phyloP scores from a whole-genome alignment of 2,797 vertebrate genomes.

The Sebastes wilsoni region DNA sequence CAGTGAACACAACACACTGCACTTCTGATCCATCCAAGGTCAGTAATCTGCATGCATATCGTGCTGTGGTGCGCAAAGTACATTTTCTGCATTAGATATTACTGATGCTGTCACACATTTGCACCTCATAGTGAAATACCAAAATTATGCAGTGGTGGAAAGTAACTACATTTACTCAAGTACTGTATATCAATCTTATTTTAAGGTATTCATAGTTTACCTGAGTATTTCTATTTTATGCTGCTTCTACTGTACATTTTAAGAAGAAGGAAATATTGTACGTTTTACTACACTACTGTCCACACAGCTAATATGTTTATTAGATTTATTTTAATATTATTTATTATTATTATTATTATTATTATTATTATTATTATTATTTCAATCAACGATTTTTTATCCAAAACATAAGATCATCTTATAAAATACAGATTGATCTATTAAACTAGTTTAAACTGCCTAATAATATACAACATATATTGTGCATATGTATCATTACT shows the following conservation, averaged over 20 bases:
- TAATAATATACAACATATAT: background rate
- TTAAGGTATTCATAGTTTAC: background rate
- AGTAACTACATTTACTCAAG: background rate
- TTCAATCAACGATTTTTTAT: background rate
- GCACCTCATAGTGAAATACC: background rate
- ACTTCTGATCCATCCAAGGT: conserved; percentile 22
- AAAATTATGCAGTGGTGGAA: background rate
- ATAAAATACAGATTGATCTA: background rate
- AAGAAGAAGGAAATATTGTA: background rate
- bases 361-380: background rate
- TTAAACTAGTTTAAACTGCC: background rate
- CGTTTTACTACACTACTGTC: background rate
- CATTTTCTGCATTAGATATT: background rate
- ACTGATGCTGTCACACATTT: background rate
- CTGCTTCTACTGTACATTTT: background rate
- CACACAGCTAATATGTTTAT: background rate
- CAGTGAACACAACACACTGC: background rate
- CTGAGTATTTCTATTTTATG: too few species aligned
- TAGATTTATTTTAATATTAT: background rate
- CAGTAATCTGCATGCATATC: background rate
- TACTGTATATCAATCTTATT: background rate
- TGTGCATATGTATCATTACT: background rate
- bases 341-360: too few species aligned
- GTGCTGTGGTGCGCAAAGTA: background rate
- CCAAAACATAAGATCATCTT: background rate